A percentile compares a stretch with the other conserved stretches of the same genome.
phyloP scores from a whole-genome alignment of 2,113 vertebrate genomes.

The Protobothrops mucrosquamatus region DNA sequence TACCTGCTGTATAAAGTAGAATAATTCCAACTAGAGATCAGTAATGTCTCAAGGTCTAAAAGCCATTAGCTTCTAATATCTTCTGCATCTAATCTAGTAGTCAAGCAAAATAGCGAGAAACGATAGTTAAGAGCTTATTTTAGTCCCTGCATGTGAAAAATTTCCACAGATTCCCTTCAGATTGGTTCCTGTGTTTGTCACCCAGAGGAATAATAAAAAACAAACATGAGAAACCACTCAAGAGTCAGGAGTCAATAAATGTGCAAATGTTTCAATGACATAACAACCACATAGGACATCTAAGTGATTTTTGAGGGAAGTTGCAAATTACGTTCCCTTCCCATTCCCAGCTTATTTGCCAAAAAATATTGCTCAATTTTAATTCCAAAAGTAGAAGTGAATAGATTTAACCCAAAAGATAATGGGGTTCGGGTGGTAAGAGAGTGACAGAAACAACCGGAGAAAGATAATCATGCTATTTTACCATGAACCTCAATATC shows the following conservation, averaged over 20 bases:
- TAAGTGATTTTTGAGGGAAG: conserved; percentile 50
- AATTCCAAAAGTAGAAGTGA: conserved; percentile 54
- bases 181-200: background rate
- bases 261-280: conserved; percentile 26
- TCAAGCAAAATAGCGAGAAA: background rate
- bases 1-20: background rate
- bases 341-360: conserved; percentile 33
- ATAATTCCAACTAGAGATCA: background rate
- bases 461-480: background rate
- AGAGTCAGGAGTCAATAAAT: conserved; percentile 43
- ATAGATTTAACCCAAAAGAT: conserved; percentile 34
- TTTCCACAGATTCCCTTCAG: background rate
- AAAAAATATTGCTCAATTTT: conserved; percentile 50
- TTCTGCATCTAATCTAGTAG: background rate
- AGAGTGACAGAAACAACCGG: background rate
- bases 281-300: conserved; percentile 62
- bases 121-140: background rate
- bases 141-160: conserved; percentile 3
- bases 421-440: background rate
- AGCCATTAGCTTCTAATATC: background rate
- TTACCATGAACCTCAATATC: background rate
- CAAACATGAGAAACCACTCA: conserved; percentile 38
- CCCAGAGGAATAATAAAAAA: conserved; percentile 31
- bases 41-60: background rate
- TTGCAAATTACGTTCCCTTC: conserved; percentile 35